Evolutionary conservation across 2,888 invertebrate species (phyloP).

Genomic region (Leptothorax acervorum): DNA sequence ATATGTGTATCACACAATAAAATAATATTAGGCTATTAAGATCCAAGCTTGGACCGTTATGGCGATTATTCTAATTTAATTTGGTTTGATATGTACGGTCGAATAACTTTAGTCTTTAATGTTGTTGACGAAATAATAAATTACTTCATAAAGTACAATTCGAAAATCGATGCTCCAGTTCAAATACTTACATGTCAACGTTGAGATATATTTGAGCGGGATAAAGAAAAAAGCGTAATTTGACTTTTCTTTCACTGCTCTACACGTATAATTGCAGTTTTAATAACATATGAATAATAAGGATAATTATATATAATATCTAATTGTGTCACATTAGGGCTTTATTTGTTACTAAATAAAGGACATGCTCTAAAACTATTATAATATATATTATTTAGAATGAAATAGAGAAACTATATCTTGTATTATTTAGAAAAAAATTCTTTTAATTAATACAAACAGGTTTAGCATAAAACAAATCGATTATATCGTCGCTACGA

Average conservation of each 20-base stretch:
- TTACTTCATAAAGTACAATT: background rate
- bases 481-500: background rate
- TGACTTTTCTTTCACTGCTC: background rate
- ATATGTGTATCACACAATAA: too few species aligned
- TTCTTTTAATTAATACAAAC: background rate
- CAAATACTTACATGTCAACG: background rate
- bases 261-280: background rate
- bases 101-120: too few species aligned
- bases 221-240: background rate
- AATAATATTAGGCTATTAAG: too few species aligned
- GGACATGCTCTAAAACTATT: too few species aligned
- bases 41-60: too few species aligned
- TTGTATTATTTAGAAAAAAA: background rate
- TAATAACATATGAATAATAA: background rate
- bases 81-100: too few species aligned
- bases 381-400: too few species aligned
- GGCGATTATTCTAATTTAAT: too few species aligned
- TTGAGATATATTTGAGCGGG: background rate
- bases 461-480: background rate
- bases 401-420: background rate
- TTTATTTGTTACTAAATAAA: background rate
- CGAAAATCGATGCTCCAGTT: background rate
- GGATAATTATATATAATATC: background rate
- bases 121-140: background rate
- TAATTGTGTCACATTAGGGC: background rate